These are phyloP conservation scores for Cyanocitta stelleri DNA, from an alignment of 2,113 vertebrate genomes.

Conservation along the genomic window DNA sequence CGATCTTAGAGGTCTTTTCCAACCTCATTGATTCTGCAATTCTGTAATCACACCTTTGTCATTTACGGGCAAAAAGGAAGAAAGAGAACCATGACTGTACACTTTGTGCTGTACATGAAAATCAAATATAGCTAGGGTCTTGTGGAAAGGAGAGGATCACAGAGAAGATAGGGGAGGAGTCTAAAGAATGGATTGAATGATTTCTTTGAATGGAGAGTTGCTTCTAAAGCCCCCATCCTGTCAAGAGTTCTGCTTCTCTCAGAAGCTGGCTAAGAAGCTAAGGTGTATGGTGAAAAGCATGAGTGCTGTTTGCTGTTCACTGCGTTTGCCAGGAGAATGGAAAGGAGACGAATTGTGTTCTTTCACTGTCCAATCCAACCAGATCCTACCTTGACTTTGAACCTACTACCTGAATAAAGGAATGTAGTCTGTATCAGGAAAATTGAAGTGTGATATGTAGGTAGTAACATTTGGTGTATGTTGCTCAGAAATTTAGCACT, in stretches of 20 bases:
- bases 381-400: not conserved
- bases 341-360: not conserved
- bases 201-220: not conserved
- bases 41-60: not conserved
- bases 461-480: not conserved
- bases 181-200: not conserved
- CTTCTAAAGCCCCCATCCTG: not conserved
- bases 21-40: not conserved
- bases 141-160: not conserved
- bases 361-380: not conserved
- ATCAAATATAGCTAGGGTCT: not conserved
- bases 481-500: not conserved
- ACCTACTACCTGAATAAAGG: not conserved
- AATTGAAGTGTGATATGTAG: not conserved
- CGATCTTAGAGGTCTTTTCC: not conserved
- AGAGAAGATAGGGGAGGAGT: not conserved
- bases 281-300: not conserved
- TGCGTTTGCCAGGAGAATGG: not conserved
- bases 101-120: not conserved
- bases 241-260: not conserved
- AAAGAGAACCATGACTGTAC: not conserved
- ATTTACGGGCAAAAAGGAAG: not conserved
- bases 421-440: not conserved
- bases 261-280: not conserved
- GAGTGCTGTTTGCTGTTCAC: not conserved